Conservation (phyloP, 2,113 vertebrate species). For the Corythoichthys intestinalis region DNA sequence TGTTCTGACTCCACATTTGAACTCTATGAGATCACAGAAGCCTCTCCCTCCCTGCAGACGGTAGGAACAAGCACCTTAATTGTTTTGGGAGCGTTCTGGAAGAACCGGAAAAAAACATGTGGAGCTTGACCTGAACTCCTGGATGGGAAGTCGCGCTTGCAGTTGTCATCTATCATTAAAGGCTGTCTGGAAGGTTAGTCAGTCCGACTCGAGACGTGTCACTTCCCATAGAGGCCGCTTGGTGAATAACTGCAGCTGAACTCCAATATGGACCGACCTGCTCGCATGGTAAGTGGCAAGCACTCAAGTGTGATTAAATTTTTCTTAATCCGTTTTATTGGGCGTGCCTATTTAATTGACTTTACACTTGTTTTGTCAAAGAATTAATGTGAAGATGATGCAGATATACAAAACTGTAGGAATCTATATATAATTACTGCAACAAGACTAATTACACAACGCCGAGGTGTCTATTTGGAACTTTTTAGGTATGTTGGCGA, state of each 20-base stretch:
- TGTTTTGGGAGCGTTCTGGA: not conserved
- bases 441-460: not conserved
- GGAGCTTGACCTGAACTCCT: slow-evolving; percentile 21
- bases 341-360: not conserved
- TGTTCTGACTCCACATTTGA: slow-evolving; percentile 66
- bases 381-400: not conserved
- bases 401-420: not conserved
- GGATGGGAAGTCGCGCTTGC: slow-evolving; percentile 43
- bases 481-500: not conserved
- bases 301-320: slow-evolving; percentile 26
- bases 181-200: slow-evolving; percentile 23
- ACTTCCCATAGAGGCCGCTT: slow-evolving; percentile 32
- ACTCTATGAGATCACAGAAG: slow-evolving; percentile 57
- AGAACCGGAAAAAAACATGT: not conserved
- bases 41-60: slow-evolving; percentile 35
- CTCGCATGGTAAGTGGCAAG: slow-evolving; percentile 61
- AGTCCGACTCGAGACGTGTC: slow-evolving; percentile 29
- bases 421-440: not conserved
- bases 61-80: slow-evolving; percentile 34
- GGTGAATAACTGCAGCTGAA: slow-evolving; percentile 59
- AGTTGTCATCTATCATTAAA: slow-evolving; percentile 9
- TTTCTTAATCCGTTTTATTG: slow-evolving; percentile 11
- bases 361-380: not conserved
- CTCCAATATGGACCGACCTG: slow-evolving; percentile 50
- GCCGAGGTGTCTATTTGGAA: not conserved